A percentile compares a stretch with the other conserved stretches of the same genome.
Conservation (phyloP, 1,140 invertebrate species). For the Megalonaias nervosa region DNA sequence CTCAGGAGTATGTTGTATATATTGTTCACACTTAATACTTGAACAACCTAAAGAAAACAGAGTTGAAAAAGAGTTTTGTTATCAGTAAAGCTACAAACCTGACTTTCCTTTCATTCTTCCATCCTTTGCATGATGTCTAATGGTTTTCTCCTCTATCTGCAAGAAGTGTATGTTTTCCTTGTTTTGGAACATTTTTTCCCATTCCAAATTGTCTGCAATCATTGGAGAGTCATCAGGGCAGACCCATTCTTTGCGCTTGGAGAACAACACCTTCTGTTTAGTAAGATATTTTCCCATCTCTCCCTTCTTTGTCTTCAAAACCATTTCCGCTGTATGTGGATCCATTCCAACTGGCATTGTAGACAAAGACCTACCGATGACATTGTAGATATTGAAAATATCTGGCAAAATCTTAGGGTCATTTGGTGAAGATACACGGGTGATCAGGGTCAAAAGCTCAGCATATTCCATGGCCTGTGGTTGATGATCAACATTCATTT, state of each 20-base stretch:
- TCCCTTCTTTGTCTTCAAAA: conserved; percentile 24
- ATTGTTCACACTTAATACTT: too few relatives aligned
- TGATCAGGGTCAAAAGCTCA: conserved; percentile 49
- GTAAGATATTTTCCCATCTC: conserved; percentile 31
- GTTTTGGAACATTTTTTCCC: conserved; percentile 62
- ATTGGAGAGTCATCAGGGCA: conserved; percentile 53
- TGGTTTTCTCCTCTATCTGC: conserved; percentile 33
- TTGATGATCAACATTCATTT: conserved; percentile 32
- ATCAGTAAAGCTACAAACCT: too few relatives aligned
- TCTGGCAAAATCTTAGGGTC: conserved; percentile 45
- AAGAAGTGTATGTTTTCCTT: conserved; percentile 60
- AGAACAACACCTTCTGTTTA: conserved; percentile 43
- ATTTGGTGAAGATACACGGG: conserved; percentile 28
- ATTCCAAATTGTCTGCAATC: conserved; percentile 59
- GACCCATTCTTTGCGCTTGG: conserved; percentile 55
- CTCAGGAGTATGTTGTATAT: too few relatives aligned
- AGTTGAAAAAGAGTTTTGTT: too few relatives aligned
- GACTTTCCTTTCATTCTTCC: too few relatives aligned
- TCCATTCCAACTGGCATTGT: conserved; percentile 8
- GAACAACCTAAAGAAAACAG: too few relatives aligned
- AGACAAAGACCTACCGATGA: conserved; percentile 38
- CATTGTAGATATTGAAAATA: conserved; percentile 44
- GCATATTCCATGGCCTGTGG: conserved; percentile 54
- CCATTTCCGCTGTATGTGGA: conserved; percentile 12
- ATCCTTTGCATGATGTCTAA: too few relatives aligned